A percentile compares a stretch with the other conserved stretches of the same genome.
These are phyloP conservation scores for Atherinosoma microstoma DNA, from an alignment of 2,797 vertebrate genomes.

Conservation along the genomic window DNA sequence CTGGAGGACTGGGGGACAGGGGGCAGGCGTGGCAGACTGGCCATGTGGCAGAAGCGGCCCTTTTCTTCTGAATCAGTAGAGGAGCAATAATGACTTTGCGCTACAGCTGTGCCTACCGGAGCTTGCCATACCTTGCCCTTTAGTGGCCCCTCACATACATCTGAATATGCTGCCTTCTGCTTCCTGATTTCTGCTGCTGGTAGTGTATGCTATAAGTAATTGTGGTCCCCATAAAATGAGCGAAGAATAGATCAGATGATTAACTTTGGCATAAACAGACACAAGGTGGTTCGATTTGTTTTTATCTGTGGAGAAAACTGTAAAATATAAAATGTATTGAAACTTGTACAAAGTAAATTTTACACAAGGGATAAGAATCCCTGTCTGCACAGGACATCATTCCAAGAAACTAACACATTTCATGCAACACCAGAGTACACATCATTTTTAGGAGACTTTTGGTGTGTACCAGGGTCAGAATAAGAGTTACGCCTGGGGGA, in stretches of 20 bases:
- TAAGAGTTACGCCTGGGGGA: too few species aligned
- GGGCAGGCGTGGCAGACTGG: constrained; percentile 66
- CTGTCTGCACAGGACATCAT: not conserved
- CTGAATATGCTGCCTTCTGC: constrained; percentile 30
- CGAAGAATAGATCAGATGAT: not conserved
- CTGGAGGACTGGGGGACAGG: constrained; percentile 48
- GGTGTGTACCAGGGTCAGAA: too few species aligned
- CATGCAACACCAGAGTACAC: not conserved
- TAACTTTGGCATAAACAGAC: not conserved
- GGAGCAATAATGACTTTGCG: constrained; percentile 78
- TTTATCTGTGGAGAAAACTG: not conserved
- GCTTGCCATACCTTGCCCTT: constrained; percentile 58
- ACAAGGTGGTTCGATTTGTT: not conserved
- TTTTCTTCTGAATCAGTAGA: constrained; percentile 76
- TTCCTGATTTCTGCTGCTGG: not conserved
- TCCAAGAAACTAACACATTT: not conserved
- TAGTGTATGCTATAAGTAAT: not conserved
- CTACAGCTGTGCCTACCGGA: constrained; percentile 81
- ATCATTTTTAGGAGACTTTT: too few species aligned
- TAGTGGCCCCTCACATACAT: constrained; percentile 54
- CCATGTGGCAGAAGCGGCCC: constrained; percentile 65
- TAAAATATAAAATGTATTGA: not conserved
- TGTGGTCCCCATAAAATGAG: not conserved
- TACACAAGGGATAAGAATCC: not conserved
- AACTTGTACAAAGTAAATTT: not conserved